A percentile compares a stretch with the other conserved stretches of the same genome.
These are phyloP conservation scores for Copidosoma aretas DNA, from an alignment of 2,888 invertebrate genomes.

Conservation along the genomic window DNA sequence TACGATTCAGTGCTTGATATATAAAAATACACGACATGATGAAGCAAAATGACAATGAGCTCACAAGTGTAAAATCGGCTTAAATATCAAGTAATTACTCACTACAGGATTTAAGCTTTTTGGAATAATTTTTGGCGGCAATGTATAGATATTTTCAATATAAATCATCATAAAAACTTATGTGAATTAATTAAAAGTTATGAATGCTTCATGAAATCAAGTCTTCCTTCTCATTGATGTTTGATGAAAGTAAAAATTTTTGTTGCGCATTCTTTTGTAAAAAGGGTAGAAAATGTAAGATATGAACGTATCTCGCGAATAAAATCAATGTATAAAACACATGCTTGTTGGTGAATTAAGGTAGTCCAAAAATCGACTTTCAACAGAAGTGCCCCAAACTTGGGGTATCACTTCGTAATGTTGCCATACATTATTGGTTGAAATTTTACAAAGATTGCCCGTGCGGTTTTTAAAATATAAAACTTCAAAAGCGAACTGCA, in stretches of 20 bases:
- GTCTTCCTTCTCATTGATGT: not conserved
- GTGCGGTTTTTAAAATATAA: too few relatives aligned
- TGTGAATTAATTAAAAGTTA: not conserved
- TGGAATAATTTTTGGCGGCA: constrained; percentile 20
- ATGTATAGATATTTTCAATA: not conserved
- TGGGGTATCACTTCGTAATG: too few relatives aligned
- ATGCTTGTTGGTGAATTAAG: too few relatives aligned
- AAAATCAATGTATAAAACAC: not conserved
- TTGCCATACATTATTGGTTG: too few relatives aligned
- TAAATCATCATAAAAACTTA: not conserved
- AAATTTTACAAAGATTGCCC: too few relatives aligned
- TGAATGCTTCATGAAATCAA: not conserved
- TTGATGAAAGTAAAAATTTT: not conserved
- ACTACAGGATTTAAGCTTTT: not conserved
- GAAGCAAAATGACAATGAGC: constrained; percentile 1
- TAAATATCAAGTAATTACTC: constrained; percentile 8
- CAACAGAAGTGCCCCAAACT: too few relatives aligned
- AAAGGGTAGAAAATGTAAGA: not conserved
- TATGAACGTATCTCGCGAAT: not conserved
- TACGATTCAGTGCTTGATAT: constrained; percentile 14
- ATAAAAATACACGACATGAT: constrained; percentile 3
- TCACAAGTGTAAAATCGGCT: not conserved
- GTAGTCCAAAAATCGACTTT: too few relatives aligned
- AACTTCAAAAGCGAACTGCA: too few relatives aligned
- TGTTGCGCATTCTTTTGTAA: not conserved